phyloP scores from a whole-genome alignment of 2,888 invertebrate genomes.

The Eupsilia transversa region DNA sequence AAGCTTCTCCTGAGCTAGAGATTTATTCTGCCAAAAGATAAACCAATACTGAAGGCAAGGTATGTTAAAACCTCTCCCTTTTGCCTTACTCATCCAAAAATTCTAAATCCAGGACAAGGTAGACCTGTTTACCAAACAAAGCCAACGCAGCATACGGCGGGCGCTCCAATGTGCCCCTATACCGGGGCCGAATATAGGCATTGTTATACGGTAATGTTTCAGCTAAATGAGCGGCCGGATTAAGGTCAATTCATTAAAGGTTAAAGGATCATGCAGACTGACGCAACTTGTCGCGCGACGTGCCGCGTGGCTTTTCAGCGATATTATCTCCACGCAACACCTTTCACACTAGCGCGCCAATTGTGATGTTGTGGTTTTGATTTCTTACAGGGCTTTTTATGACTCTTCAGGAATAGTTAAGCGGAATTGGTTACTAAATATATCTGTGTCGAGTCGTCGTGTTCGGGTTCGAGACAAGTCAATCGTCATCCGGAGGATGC shows the following conservation, averaged over 20 bases:
- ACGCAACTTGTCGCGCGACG: too few species aligned
- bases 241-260: conserved; percentile 48
- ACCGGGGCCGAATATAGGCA: conserved; percentile 16
- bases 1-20: neutral
- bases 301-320: too few species aligned
- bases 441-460: too few species aligned
- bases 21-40: conserved; percentile 9
- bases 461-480: too few species aligned
- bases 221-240: conserved; percentile 38
- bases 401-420: too few species aligned
- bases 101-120: conserved; percentile 23
- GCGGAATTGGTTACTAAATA: too few species aligned
- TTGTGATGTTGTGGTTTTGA: too few species aligned
- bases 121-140: conserved; percentile 26
- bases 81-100: neutral
- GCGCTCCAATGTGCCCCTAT: neutral
- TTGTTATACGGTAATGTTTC: conserved; percentile 48
- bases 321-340: too few species aligned
- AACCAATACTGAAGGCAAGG: neutral
- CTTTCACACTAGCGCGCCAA: too few species aligned
- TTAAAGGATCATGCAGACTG: too few species aligned
- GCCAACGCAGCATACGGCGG: conserved; percentile 37
- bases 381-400: too few species aligned
- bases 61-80: neutral
- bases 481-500: too few species aligned